Evolutionary conservation across 1,140 invertebrate genomes (phyloP).

Genomic region (Bombus sibiricus): DNA sequence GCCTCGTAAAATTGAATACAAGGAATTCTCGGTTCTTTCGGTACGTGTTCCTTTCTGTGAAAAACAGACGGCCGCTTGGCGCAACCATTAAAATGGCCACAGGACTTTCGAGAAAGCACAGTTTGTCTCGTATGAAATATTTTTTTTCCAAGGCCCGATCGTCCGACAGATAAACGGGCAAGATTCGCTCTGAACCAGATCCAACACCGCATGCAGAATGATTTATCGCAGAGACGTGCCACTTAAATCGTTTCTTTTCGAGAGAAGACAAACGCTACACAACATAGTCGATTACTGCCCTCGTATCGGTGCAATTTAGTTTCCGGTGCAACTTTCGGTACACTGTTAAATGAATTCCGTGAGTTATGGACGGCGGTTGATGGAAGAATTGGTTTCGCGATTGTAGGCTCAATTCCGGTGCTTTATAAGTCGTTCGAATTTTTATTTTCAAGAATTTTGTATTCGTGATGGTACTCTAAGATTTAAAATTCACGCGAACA

Average conservation of each 20-base stretch:
- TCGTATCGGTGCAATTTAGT: constrained; percentile 11
- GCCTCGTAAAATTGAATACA: not conserved
- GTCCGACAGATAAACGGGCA: constrained; percentile 28
- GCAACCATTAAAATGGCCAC: not conserved
- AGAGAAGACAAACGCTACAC: not conserved
- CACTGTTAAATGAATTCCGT: constrained; percentile 3
- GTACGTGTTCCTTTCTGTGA: not conserved
- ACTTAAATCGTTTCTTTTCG: constrained; percentile 10
- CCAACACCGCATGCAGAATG: not conserved
- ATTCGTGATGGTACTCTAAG: not conserved
- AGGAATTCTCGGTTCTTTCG: not conserved
- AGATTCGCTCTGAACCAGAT: constrained; percentile 13
- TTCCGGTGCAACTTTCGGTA: not conserved
- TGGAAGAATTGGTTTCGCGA: not conserved
- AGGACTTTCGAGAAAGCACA: not conserved
- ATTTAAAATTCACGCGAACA: not conserved
- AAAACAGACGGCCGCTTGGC: not conserved
- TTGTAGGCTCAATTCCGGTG: not conserved
- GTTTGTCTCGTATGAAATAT: constrained; percentile 27
- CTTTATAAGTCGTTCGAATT: not conserved
- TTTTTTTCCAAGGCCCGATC: constrained; percentile 9
- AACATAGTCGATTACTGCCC: constrained; percentile 6
- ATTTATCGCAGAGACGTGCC: constrained; percentile 32
- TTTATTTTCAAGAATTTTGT: not conserved
- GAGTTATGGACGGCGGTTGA: not conserved